Base-by-base conservation (phyloP, 2,113 vertebrate genomes). In the Pachyramphus minor region DNA sequence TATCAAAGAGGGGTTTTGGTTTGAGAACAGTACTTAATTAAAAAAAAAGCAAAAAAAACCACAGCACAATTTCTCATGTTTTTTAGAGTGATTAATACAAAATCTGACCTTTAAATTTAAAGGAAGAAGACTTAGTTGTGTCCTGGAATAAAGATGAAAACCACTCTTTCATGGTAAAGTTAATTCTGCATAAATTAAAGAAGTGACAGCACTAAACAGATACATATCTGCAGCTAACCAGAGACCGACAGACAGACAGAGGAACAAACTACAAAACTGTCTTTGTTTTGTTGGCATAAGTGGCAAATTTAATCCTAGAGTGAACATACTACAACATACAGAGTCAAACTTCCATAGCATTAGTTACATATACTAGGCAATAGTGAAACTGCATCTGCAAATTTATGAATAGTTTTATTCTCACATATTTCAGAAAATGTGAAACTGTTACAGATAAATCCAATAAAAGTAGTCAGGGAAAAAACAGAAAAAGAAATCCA, bases 301-400 rank as follows among this genome's bases (percentile, higher is more conserved):
- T 47, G 11, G 8, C 5, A 64, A 73, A 87, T 84, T 60, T 84
- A 62, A 35, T 52, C 11, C 9, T 58, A 12, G 12, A 12, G 14
- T 20, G 10, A 80, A 37, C 0, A 0, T 59, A 17, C 10, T 55
- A n/a, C 19, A 59, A 37, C 28, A 50, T 10, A 31, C 2, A n/a
- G 35, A 71, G 33, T 44, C 5, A 87, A 73, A 53, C 8, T 5
- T 0, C 5, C 2, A 3, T 14, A 23, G 8, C 47, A 78, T 56
- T 33, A 84, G 56, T 60, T 50, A 69, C 6, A 81, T 33, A 33
- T 35, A 52, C 3, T 60, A 76, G 15, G 30, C 6, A 75, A 24
- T 44, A n/a, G 16, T 75, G 42, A 86, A 89, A 58, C 9, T 39
- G 7, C 1, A 31, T 50, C 33, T 84, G 27, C 20, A 90, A 81